phyloP scores from a whole-genome alignment of 2,797 vertebrate genomes.

The Mionectes olivaceus region DNA sequence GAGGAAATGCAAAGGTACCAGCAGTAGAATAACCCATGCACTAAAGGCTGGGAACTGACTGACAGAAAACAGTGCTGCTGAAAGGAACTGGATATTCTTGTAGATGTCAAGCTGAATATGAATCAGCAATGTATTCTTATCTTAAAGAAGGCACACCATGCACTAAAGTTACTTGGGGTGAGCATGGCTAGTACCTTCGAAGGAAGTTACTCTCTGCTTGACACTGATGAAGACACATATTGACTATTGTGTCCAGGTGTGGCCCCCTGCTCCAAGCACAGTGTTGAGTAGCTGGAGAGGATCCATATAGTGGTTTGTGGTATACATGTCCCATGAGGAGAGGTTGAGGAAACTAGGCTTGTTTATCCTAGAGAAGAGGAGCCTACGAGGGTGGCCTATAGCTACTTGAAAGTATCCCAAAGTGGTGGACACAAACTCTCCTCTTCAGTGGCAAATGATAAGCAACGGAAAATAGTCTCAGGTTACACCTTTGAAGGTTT shows the following conservation, averaged over 20 bases:
- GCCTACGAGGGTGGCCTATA: rapidly evolving
- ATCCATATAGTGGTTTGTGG: background rate
- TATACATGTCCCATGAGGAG: background rate
- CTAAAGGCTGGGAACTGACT: background rate
- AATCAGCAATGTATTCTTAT: background rate
- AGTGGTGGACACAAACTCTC: background rate
- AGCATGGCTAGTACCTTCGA: rapidly evolving
- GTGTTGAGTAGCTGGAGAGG: background rate
- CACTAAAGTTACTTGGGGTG: background rate
- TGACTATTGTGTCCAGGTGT: background rate
- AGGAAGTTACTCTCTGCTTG: background rate
- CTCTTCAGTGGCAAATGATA: background rate
- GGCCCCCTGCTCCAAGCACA: background rate
- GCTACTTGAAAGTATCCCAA: background rate
- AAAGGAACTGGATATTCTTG: background rate
- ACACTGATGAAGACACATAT: background rate
- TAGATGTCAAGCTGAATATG: background rate
- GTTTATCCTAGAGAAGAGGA: background rate
- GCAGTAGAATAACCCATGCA: background rate
- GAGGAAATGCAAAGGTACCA: background rate
- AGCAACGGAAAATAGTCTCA: background rate
- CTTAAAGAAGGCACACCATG: background rate
- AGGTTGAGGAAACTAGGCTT: background rate
- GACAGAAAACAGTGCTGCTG: background rate
- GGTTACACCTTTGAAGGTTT: background rate